phyloP scores from a whole-genome alignment of 2,888 invertebrate genomes.

The Mesochorus sp. region DNA sequence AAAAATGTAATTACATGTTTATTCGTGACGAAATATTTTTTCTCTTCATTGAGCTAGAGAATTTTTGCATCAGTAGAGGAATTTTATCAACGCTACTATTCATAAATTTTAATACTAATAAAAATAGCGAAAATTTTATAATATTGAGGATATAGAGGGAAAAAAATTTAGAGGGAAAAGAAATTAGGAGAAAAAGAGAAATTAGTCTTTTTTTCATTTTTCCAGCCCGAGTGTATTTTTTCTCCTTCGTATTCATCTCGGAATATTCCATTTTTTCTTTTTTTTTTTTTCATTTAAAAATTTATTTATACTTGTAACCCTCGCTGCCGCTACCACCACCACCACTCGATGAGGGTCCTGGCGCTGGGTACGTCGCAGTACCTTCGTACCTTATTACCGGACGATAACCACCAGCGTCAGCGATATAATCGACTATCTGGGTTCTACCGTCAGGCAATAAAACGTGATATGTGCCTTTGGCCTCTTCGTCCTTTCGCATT shows the following conservation, averaged over 20 bases:
- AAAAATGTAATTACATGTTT: too few relatives aligned
- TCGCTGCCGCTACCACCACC: constrained; percentile 65
- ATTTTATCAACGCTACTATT: constrained; percentile 4
- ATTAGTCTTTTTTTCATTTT: too few relatives aligned
- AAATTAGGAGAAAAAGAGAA: too few relatives aligned
- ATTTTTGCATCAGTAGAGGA: not conserved
- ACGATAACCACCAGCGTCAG: constrained; percentile 85
- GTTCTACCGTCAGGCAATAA: constrained; percentile 86
- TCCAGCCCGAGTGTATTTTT: not conserved
- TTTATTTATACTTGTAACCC: constrained; percentile 74
- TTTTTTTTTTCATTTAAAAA: not conserved
- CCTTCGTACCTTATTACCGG: constrained; percentile 84
- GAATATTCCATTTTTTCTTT: not conserved
- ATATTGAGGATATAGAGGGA: not conserved
- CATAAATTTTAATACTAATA: not conserved
- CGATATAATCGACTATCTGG: constrained; percentile 86
- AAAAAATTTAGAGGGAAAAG: too few relatives aligned
- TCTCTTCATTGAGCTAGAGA: not conserved
- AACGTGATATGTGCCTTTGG: constrained; percentile 86
- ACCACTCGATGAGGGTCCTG: constrained; percentile 60
- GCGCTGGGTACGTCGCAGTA: constrained; percentile 77
- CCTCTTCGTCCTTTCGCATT: constrained; percentile 86
- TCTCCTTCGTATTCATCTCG: not conserved
- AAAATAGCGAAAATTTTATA: not conserved
- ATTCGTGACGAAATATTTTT: too few relatives aligned